A percentile compares a stretch with the other conserved stretches of the same genome.
Conservation (phyloP, 2,888 invertebrate genomes). For the Blomia tropicalis region DNA sequence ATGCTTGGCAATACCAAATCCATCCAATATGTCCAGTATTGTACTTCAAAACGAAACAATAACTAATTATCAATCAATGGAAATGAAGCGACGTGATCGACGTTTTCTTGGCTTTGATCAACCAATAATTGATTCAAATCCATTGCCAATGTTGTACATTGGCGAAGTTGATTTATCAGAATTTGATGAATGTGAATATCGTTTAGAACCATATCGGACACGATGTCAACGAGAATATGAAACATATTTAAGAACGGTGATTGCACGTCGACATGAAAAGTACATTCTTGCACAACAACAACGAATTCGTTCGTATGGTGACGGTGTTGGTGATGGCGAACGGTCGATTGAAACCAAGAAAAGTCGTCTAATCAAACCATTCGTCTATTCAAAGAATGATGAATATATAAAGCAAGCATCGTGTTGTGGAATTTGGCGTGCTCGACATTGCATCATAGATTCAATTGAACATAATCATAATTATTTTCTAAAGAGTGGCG, state of each 20-base stretch:
- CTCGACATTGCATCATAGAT: background rate
- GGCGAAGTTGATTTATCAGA: background rate
- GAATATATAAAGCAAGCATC: slow-evolving; percentile 3
- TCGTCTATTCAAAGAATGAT: background rate
- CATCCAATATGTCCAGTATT: too few relatives aligned
- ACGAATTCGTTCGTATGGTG: background rate
- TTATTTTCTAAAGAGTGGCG: background rate
- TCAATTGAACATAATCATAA: background rate
- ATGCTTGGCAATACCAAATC: too few relatives aligned
- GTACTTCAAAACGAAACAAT: too few relatives aligned
- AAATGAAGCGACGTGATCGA: background rate
- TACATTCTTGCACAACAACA: background rate
- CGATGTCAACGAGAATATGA: background rate
- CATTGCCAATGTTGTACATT: background rate
- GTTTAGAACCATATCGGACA: background rate
- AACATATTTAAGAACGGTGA: background rate
- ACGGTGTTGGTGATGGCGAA: too few relatives aligned
- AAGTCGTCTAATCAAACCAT: background rate
- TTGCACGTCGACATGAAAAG: background rate
- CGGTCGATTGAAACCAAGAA: background rate
- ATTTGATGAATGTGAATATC: background rate
- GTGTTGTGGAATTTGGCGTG: slow-evolving; percentile 4
- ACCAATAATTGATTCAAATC: background rate
- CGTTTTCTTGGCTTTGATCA: background rate
- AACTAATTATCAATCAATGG: background rate